Conservation (phyloP, 2,113 vertebrate species). For the Perccottus glenii region DNA sequence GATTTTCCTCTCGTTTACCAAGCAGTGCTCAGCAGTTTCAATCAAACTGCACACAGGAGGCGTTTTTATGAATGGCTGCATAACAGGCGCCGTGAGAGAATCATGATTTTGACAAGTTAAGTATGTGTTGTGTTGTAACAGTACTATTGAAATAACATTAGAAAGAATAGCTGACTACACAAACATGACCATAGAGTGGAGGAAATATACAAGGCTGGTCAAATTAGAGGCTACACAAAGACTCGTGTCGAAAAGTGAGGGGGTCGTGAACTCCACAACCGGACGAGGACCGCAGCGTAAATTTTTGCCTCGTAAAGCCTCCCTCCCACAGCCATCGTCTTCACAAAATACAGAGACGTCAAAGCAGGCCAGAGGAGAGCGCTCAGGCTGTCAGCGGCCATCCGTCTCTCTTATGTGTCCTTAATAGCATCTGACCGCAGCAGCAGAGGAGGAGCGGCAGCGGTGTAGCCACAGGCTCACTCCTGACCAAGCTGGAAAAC, state of each 20-base stretch:
- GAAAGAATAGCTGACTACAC: constrained; percentile 23
- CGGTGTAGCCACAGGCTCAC: constrained; percentile 51
- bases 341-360: constrained; percentile 52
- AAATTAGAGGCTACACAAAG: constrained; percentile 61
- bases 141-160: constrained; percentile 57
- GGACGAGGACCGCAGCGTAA: constrained; percentile 36
- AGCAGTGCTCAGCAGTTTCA: constrained; percentile 50
- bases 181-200: constrained; percentile 28
- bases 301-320: constrained; percentile 30
- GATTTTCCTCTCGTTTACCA: constrained; percentile 42
- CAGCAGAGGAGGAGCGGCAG: constrained; percentile 50
- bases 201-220: constrained; percentile 37
- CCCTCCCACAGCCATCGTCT: constrained; percentile 25
- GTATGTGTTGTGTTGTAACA: constrained; percentile 60
- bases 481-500: constrained; percentile 60
- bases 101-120: constrained; percentile 70
- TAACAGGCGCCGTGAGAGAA: constrained; percentile 44
- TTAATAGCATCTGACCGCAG: constrained; percentile 67
- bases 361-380: constrained; percentile 46
- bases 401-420: constrained; percentile 70
- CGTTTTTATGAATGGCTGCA: constrained; percentile 10
- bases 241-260: constrained; percentile 48
- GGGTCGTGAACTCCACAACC: constrained; percentile 58
- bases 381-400: constrained; percentile 56
- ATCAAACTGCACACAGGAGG: constrained; percentile 59